phyloP scores from a whole-genome alignment of 2,113 vertebrate genomes.

The Dicerorhinus sumatrensis region DNA sequence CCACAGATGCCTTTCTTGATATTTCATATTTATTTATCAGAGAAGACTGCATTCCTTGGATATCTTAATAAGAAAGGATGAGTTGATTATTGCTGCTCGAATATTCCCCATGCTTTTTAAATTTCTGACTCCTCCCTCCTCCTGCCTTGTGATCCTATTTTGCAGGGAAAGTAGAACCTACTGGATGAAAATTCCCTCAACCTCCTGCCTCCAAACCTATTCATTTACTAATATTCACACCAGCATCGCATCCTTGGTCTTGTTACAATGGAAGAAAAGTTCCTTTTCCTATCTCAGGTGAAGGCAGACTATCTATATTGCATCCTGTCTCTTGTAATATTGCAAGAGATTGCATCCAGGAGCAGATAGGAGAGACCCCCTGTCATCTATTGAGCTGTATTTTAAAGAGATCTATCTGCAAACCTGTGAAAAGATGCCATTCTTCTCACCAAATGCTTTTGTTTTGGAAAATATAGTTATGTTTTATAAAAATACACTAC shows the following conservation, averaged over 20 bases:
- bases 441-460: not conserved
- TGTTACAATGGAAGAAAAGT: not conserved
- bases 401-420: not conserved
- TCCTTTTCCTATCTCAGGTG: not conserved
- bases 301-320: not conserved
- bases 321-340: not conserved
- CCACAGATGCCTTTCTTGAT: constrained; percentile 23
- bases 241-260: not conserved
- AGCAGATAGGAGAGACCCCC: not conserved
- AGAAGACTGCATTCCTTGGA: not conserved
- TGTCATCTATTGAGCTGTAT: not conserved
- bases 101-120: not conserved
- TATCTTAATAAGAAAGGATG: constrained; percentile 3
- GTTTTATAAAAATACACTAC: not conserved
- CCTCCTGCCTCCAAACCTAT: not conserved
- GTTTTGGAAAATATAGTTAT: not conserved
- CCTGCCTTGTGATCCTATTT: not conserved
- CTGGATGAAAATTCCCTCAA: not conserved
- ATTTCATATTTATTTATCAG: not conserved
- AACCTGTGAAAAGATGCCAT: not conserved
- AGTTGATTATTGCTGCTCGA: not conserved
- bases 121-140: not conserved
- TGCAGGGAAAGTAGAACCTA: not conserved
- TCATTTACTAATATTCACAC: not conserved
- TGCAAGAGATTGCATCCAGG: not conserved